These are phyloP conservation scores for Phasia obesa DNA, from an alignment of 2,888 invertebrate genomes.

Conservation along the genomic window DNA sequence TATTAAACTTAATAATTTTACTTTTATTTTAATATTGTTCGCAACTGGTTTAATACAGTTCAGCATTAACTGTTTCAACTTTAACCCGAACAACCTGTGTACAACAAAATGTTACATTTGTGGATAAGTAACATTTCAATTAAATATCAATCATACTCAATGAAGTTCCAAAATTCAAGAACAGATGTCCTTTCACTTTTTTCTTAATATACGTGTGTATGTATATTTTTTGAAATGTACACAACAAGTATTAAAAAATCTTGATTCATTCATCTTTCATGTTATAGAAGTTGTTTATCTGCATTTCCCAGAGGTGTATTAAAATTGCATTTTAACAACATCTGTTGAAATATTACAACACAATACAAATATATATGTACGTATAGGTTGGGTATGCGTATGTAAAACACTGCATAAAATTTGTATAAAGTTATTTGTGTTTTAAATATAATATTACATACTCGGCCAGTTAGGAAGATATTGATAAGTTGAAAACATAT, in stretches of 20 bases:
- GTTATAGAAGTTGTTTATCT: neutral
- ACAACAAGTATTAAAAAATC: too few species aligned
- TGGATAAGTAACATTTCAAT: neutral
- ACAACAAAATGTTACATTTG: neutral
- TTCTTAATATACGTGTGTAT: too few species aligned
- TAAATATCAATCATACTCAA: neutral
- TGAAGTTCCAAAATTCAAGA: neutral
- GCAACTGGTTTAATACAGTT: too few species aligned
- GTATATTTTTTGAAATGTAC: neutral
- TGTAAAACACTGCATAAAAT: neutral
- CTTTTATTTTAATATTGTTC: too few species aligned
- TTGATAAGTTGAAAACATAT: too few species aligned
- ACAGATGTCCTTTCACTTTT: neutral
- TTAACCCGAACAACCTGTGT: too few species aligned
- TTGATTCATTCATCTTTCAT: neutral
- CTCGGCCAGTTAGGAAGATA: too few species aligned
- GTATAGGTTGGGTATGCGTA: neutral
- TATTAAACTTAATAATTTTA: too few species aligned
- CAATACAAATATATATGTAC: neutral
- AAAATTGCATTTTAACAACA: constrained; percentile 6
- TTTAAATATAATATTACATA: too few species aligned
- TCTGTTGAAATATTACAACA: constrained; percentile 13
- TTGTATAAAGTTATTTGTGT: neutral
- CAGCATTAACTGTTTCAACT: too few species aligned
- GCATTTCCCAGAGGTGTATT: neutral